These are phyloP conservation scores for Agelaius tricolor DNA, from an alignment of 2,113 vertebrate genomes.

Conservation along the genomic window DNA sequence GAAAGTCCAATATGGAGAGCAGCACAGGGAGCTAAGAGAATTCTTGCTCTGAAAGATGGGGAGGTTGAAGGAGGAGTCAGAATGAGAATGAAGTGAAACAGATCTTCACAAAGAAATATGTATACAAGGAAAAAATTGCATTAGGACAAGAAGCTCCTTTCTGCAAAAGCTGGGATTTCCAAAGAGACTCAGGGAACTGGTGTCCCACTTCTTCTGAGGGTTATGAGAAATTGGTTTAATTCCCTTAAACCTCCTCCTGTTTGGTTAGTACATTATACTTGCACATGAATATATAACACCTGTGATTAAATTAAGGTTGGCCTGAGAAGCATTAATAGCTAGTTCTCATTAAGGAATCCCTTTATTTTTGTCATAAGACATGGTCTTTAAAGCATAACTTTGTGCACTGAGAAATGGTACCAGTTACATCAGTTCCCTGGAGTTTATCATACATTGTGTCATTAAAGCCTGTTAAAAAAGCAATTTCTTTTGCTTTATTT, in stretches of 20 bases:
- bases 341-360: neutral
- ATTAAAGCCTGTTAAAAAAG: neutral
- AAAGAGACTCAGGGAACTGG: neutral
- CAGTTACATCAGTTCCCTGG: neutral
- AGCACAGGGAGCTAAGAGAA: neutral
- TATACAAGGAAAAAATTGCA: neutral
- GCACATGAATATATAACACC: neutral
- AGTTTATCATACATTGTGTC: neutral
- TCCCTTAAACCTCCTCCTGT: neutral
- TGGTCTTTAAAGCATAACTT: neutral
- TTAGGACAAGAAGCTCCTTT: neutral
- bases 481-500: neutral
- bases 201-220: neutral
- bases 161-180: neutral
- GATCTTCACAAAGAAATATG: neutral
- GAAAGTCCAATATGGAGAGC: neutral
- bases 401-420: neutral
- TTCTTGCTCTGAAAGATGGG: neutral
- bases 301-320: neutral
- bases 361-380: neutral
- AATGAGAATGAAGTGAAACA: neutral
- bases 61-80: neutral
- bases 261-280: neutral
- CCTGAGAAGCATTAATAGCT: neutral
- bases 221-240: neutral